phyloP scores from a whole-genome alignment of 2,888 invertebrate genomes.

The Pheosia tremula region DNA sequence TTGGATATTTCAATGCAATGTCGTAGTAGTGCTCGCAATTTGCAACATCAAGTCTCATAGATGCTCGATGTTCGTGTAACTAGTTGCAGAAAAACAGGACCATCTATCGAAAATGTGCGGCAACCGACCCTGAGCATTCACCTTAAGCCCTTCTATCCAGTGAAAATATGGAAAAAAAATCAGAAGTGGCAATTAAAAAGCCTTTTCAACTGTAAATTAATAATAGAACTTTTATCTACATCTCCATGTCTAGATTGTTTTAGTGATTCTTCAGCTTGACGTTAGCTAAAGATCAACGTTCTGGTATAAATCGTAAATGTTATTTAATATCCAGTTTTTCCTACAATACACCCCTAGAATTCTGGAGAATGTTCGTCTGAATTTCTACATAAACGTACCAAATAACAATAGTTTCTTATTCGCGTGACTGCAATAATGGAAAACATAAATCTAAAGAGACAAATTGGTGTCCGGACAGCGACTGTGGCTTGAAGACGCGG shows the following conservation, averaged over 20 bases:
- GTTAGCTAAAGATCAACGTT: not conserved
- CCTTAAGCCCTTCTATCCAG: too few species aligned
- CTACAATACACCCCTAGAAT: not conserved
- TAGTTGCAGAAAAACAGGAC: too few species aligned
- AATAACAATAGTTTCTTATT: conserved; percentile 58
- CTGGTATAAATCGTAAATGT: not conserved
- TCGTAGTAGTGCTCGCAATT: too few species aligned
- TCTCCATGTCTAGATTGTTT: not conserved
- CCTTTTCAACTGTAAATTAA: too few species aligned
- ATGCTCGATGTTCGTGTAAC: too few species aligned
- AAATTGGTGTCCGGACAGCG: conserved; percentile 68
- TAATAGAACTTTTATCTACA: too few species aligned
- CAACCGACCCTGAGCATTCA: too few species aligned
- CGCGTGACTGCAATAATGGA: conserved; percentile 65
- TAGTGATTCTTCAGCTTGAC: not conserved
- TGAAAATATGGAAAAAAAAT: too few species aligned
- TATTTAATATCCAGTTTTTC: conserved; percentile 1
- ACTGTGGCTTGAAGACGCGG: conserved; percentile 64
- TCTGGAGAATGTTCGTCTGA: conserved; percentile 8
- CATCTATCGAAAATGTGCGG: too few species aligned
- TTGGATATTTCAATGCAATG: too few species aligned
- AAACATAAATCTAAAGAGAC: conserved; percentile 76
- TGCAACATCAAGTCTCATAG: too few species aligned
- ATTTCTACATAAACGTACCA: conserved; percentile 45
- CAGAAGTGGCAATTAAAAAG: too few species aligned